Evolutionary conservation across 2,888 invertebrate species (phyloP).

Genomic region (Cryptus viduatorius): DNA sequence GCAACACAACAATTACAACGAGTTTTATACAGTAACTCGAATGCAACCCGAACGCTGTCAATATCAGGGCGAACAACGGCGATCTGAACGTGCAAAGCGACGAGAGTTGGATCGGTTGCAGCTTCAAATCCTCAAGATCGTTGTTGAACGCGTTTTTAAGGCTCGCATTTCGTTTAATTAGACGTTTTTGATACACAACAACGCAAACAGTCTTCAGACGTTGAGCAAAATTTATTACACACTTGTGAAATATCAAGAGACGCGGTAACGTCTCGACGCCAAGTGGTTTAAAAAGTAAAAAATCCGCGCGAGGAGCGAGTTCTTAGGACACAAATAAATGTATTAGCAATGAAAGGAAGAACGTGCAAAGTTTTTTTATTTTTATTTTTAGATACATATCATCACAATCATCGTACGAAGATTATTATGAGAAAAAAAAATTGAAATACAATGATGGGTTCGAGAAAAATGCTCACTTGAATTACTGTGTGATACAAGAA

Average conservation of each 20-base stretch:
- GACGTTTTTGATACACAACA: neutral
- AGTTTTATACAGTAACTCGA: slow-evolving; percentile 23
- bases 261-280: no score
- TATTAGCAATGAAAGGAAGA: no score
- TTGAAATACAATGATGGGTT: neutral
- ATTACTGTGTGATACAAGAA: no score
- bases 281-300: no score
- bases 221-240: neutral
- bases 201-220: neutral
- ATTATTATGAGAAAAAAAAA: neutral
- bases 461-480: neutral
- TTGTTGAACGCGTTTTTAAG: slow-evolving; percentile 38
- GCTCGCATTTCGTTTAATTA: slow-evolving; percentile 27
- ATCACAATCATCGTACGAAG: no score
- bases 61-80: neutral
- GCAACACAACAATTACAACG: slow-evolving; percentile 19
- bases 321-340: no score
- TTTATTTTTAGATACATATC: no score
- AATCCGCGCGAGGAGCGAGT: no score
- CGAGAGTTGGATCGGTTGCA: slow-evolving; percentile 42
- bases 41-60: neutral
- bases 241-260: neutral
- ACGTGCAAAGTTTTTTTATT: no score
- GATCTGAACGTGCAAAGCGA: slow-evolving; percentile 20
- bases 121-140: slow-evolving; percentile 3